A percentile compares a stretch with the other conserved stretches of the same genome.
Evolutionary conservation across 2,888 invertebrate genomes (phyloP).

Genomic region (Mesorhabditis sp.): DNA sequence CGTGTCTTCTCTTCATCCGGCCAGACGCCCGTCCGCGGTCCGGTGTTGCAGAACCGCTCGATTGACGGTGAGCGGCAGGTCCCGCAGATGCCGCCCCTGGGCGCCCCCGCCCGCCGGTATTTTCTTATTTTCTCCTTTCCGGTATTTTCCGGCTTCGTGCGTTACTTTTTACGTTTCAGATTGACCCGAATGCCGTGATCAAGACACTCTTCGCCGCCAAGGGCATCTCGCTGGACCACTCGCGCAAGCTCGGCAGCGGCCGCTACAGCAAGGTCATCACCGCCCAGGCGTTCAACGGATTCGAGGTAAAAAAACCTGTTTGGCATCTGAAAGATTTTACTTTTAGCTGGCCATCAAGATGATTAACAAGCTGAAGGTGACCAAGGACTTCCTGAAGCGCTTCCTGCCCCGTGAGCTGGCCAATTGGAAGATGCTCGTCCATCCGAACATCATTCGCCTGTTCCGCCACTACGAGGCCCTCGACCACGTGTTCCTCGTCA

Average conservation of each 20-base stretch:
- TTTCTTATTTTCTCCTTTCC: too few species aligned
- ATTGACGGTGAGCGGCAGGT: too few species aligned
- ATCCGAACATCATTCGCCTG: slow-evolving; percentile 27
- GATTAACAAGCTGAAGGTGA: slow-evolving; percentile 33
- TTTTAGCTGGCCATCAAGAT: slow-evolving; percentile 45
- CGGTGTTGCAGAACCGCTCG: too few species aligned
- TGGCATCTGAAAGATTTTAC: neutral
- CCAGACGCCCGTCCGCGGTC: too few species aligned
- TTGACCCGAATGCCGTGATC: slow-evolving; percentile 50
- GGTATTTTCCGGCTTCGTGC: too few species aligned
- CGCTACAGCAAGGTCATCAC: slow-evolving; percentile 47
- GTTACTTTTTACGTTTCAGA: too few species aligned
- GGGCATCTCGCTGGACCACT: slow-evolving; percentile 24
- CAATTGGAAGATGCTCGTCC: slow-evolving; percentile 41
- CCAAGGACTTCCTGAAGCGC: slow-evolving; percentile 36
- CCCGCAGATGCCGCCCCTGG: too few species aligned
- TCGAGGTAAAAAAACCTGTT: slow-evolving; percentile 4
- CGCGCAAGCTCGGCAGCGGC: slow-evolving; percentile 38
- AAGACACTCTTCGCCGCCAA: slow-evolving; percentile 20
- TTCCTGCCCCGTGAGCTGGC: slow-evolving; percentile 48
- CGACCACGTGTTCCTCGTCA: slow-evolving; percentile 58
- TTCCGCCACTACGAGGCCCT: slow-evolving; percentile 29
- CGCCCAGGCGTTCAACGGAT: slow-evolving; percentile 19
- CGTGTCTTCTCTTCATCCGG: too few species aligned
- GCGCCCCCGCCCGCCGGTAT: too few species aligned